Evolutionary conservation across 2,797 vertebrate species (phyloP).

Genomic region (Karalla daura): DNA sequence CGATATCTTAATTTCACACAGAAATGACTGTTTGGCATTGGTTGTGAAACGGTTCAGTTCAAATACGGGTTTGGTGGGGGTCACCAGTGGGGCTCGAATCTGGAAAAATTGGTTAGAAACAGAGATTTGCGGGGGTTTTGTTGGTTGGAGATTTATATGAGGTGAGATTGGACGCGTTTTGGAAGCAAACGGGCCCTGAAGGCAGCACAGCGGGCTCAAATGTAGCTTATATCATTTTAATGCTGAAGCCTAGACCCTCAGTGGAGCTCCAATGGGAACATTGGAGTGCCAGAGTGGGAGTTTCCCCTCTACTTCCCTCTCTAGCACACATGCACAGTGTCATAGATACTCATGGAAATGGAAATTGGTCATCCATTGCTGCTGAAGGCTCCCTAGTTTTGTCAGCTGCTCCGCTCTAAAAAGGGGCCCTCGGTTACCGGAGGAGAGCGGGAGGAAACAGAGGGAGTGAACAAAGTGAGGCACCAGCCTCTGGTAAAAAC

Average conservation of each 20-base stretch:
- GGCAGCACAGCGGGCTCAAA: slow-evolving; percentile 1
- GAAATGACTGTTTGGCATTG: background rate
- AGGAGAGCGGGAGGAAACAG: background rate
- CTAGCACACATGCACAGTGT: slow-evolving; percentile 14
- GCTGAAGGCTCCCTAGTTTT: slow-evolving; percentile 18
- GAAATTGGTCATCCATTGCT: slow-evolving; percentile 9
- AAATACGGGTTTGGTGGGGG: background rate
- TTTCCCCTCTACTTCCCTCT: background rate
- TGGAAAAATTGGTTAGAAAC: slow-evolving; percentile 28
- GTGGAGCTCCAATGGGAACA: background rate
- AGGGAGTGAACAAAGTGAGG: slow-evolving; percentile 1
- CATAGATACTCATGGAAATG: slow-evolving; percentile 22
- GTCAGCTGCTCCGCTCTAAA: slow-evolving; percentile 45
- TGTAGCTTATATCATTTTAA: slow-evolving; percentile 14
- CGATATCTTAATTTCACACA: background rate
- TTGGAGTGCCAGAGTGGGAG: background rate
- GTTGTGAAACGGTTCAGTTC: background rate
- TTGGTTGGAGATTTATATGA: slow-evolving; percentile 41
- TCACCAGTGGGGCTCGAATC: background rate
- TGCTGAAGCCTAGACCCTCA: slow-evolving; percentile 7
- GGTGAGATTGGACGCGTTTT: slow-evolving; percentile 18
- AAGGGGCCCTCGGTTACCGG: slow-evolving; percentile 6
- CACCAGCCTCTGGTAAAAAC: slow-evolving; percentile 59
- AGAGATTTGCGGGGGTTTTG: slow-evolving; percentile 17
- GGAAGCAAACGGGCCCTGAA: background rate